Evolutionary conservation across 1,140 invertebrate genomes (phyloP).

Genomic region (Heliconius eleuchia): DNA sequence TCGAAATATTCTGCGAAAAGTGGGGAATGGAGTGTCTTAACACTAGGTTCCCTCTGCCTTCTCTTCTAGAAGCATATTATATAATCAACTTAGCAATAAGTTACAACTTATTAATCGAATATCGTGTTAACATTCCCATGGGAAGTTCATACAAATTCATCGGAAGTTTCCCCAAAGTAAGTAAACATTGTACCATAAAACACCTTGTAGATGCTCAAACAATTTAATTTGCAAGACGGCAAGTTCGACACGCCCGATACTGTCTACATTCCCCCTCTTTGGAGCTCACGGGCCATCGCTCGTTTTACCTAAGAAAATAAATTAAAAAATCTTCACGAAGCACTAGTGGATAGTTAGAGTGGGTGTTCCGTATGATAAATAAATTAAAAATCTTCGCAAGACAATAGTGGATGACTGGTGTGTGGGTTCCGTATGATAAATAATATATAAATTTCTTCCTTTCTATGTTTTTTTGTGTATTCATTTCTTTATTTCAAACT

Average conservation of each 20-base stretch:
- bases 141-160: conserved; percentile 25
- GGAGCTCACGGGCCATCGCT: conserved; percentile 65
- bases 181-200: conserved; percentile 46
- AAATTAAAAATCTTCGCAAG: conserved; percentile 48
- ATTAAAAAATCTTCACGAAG: conserved; percentile 44
- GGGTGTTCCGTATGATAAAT: conserved; percentile 21
- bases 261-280: conserved; percentile 61
- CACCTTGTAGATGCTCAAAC: conserved; percentile 53
- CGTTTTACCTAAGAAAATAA: conserved; percentile 52
- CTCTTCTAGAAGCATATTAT: neutral
- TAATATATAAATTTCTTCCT: neutral
- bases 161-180: conserved; percentile 42
- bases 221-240: conserved; percentile 72
- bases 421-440: conserved; percentile 20
- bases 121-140: conserved; percentile 7
- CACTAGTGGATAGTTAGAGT: neutral
- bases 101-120: neutral
- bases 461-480: neutral
- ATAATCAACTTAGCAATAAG: neutral
- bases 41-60: too few relatives aligned
- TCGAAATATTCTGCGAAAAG: too few relatives aligned
- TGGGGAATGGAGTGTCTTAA: too few relatives aligned
- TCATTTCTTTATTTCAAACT: too few relatives aligned
- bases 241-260: conserved; percentile 53
- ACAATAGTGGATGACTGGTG: neutral